Percentiles rank a stretch among this genome's conserved stretches.
These are phyloP conservation scores for Poecilia velifera DNA, from an alignment of 2,797 vertebrate species.

Conservation along the genomic window DNA sequence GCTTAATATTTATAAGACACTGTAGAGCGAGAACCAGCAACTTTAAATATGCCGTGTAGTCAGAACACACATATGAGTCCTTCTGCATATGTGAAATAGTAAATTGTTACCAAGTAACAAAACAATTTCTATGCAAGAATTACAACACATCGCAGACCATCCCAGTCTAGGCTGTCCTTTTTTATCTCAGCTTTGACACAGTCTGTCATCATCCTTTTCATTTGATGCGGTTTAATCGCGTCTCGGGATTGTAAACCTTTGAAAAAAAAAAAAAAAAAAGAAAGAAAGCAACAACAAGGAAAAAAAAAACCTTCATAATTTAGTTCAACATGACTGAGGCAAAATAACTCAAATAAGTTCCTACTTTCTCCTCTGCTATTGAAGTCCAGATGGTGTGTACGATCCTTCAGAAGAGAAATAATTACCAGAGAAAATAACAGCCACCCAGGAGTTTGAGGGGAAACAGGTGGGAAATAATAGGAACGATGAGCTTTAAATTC, in stretches of 20 bases:
- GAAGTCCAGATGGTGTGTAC: slow-evolving; percentile 70
- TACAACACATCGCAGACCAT: slow-evolving; percentile 47
- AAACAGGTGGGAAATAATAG: slow-evolving; percentile 39
- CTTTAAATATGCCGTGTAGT: slow-evolving; percentile 1
- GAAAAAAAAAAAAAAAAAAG: slow-evolving; percentile 52
- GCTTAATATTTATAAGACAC: not conserved
- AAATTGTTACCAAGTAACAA: slow-evolving; percentile 23
- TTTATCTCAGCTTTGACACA: slow-evolving; percentile 53
- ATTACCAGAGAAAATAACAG: slow-evolving; percentile 63
- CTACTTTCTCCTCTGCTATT: slow-evolving; percentile 68
- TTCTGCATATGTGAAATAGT: slow-evolving; percentile 17
- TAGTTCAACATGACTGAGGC: slow-evolving; percentile 78
- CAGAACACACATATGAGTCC: slow-evolving; percentile 8
- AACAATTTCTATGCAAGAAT: slow-evolving; percentile 36
- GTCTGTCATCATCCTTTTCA: slow-evolving; percentile 72
- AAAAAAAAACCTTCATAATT: slow-evolving; percentile 75
- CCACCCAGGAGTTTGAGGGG: slow-evolving; percentile 47
- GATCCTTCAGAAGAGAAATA: slow-evolving; percentile 47
- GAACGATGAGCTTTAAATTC: slow-evolving; percentile 46
- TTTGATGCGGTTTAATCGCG: slow-evolving; percentile 83
- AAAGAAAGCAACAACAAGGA: not conserved
- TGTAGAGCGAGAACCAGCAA: not conserved
- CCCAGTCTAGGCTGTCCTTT: slow-evolving; percentile 41
- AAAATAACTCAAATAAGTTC: slow-evolving; percentile 55
- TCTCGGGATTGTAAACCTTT: slow-evolving; percentile 81